Evolutionary conservation across 2,797 vertebrate species (phyloP).

Genomic region (Diplodus puntazzo): DNA sequence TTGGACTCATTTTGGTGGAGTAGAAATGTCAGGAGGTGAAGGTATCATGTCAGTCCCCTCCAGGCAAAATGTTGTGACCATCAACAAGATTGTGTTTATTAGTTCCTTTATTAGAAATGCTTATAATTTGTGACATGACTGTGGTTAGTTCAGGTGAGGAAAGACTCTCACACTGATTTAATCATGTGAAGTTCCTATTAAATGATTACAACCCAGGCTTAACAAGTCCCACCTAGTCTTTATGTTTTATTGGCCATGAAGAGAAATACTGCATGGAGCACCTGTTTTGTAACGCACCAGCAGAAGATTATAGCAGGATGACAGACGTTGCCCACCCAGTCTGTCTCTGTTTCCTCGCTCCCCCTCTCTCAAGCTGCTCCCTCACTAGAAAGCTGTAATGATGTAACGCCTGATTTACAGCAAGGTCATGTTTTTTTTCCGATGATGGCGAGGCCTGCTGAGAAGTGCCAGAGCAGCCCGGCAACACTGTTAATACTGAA

Average conservation of each 20-base stretch:
- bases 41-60: not conserved
- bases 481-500: slow-evolving; percentile 41
- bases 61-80: not conserved
- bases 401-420: slow-evolving; percentile 56
- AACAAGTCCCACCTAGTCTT: not conserved
- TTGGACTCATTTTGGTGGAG: not conserved
- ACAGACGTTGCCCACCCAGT: slow-evolving; percentile 21
- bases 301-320: slow-evolving; percentile 16
- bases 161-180: not conserved
- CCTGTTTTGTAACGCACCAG: slow-evolving; percentile 28
- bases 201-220: not conserved
- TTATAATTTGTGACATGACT: too few relatives aligned
- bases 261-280: not conserved
- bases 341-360: slow-evolving; percentile 19
- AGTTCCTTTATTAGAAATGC: not conserved
- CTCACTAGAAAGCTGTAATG: slow-evolving; percentile 26
- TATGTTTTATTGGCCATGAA: not conserved
- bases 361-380: not conserved
- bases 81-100: not conserved
- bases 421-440: slow-evolving; percentile 28
- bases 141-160: too few relatives aligned
- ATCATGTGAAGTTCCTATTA: not conserved
- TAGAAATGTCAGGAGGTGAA: not conserved
- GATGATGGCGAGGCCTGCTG: slow-evolving; percentile 20
- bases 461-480: slow-evolving; percentile 37